These are phyloP conservation scores for Lepus timidus DNA, from an alignment of 2,113 vertebrate species.

Conservation along the genomic window DNA sequence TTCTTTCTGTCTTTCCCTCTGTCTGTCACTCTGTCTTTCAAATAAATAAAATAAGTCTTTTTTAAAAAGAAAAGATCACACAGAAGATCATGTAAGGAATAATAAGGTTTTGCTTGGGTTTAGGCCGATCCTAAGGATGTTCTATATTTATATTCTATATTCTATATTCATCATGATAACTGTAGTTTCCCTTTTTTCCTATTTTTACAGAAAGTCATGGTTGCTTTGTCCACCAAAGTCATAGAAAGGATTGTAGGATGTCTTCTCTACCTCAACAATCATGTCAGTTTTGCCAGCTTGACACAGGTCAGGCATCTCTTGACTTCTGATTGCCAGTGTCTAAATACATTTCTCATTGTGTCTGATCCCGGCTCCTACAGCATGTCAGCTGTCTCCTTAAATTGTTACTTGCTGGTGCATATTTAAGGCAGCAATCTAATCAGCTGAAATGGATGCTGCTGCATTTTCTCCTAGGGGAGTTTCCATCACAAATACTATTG, in stretches of 20 bases:
- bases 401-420: slow-evolving; percentile 49
- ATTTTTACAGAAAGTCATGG: not conserved
- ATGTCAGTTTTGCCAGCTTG: not conserved
- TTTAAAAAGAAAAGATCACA: not conserved
- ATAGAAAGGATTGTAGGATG: not conserved
- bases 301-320: not conserved
- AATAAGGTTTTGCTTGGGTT: slow-evolving; percentile 13
- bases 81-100: not conserved
- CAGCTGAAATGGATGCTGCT: slow-evolving; percentile 53
- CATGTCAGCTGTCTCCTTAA: slow-evolving; percentile 56
- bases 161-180: not conserved
- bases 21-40: no score
- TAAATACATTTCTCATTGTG: not conserved
- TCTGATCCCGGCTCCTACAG: slow-evolving; percentile 27
- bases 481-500: slow-evolving; percentile 25
- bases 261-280: slow-evolving; percentile 16
- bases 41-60: no score
- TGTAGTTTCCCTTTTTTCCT: not conserved
- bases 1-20: no score
- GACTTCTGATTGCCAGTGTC: not conserved
- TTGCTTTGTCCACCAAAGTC: not conserved
- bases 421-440: slow-evolving; percentile 64
- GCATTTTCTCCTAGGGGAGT: slow-evolving; percentile 34
- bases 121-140: not conserved
- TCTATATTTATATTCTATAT: not conserved